phyloP scores from a whole-genome alignment of 92 coral and sea anemone species.

The Micromussa lordhowensis region DNA sequence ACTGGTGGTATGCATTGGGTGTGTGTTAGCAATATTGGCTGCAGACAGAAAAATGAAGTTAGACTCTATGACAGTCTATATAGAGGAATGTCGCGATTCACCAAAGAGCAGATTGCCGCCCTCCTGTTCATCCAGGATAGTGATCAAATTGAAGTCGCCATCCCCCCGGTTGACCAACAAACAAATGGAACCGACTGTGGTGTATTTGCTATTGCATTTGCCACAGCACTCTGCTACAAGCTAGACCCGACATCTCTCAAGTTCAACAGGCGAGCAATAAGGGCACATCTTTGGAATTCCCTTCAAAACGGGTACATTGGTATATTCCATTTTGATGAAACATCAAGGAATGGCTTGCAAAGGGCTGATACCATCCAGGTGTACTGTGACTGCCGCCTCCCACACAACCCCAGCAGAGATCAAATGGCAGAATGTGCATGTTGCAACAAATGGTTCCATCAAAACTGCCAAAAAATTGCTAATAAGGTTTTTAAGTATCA shows the following conservation, averaged over 20 bases:
- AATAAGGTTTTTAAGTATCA: constrained; percentile 42
- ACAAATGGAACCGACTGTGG: constrained; percentile 56
- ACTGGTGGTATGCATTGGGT: constrained; percentile 60
- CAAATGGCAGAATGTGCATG: constrained; percentile 56
- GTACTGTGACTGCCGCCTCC: constrained; percentile 49
- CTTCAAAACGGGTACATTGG: not conserved
- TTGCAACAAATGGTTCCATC: constrained; percentile 56
- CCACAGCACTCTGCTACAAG: constrained; percentile 42
- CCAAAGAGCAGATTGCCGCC: constrained; percentile 38
- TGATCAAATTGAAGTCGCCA: constrained; percentile 30
- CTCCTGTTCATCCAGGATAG: not conserved
- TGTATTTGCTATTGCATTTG: constrained; percentile 44
- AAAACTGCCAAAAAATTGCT: constrained; percentile 44
- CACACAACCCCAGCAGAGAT: constrained; percentile 32
- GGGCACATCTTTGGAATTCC: constrained; percentile 44
- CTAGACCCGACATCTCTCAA: constrained; percentile 40
- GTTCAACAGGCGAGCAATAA: constrained; percentile 29
- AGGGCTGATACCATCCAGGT: constrained; percentile 33
- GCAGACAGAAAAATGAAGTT: constrained; percentile 7
- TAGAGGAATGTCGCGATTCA: constrained; percentile 20
- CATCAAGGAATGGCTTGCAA: not conserved
- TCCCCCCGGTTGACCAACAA: constrained; percentile 38
- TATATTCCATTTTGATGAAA: constrained; percentile 24
- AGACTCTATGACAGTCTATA: constrained; percentile 57
- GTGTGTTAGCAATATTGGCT: constrained; percentile 42